These are phyloP conservation scores for Drosophila pectinifera DNA, from an alignment of 1,140 invertebrate species.

Conservation along the genomic window DNA sequence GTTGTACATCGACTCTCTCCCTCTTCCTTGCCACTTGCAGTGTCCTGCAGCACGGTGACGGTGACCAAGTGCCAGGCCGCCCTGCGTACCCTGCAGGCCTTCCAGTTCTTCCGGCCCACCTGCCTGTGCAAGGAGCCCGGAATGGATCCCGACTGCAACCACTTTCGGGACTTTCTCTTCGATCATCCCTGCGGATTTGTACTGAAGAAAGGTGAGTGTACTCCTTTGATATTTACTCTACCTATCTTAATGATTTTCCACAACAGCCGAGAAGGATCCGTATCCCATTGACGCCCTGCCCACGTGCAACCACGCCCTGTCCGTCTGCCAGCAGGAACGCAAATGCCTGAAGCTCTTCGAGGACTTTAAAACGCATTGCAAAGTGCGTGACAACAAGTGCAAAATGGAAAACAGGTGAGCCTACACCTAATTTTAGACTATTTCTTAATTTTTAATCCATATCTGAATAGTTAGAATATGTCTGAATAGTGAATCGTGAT, in stretches of 20 bases:
- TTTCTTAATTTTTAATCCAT: too few species aligned
- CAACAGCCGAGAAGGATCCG: slow-evolving; percentile 92
- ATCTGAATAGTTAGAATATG: too few species aligned
- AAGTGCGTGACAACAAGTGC: slow-evolving; percentile 92
- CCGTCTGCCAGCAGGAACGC: slow-evolving; percentile 91
- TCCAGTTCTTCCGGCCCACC: slow-evolving; percentile 95
- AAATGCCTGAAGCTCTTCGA: slow-evolving; percentile 92
- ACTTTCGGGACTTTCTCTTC: slow-evolving; percentile 95
- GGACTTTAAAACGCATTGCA: slow-evolving; percentile 94
- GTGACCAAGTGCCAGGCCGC: slow-evolving; percentile 96
- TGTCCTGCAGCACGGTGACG: slow-evolving; percentile 95
- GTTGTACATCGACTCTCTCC: slow-evolving; percentile 4
- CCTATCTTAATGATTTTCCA: not conserved
- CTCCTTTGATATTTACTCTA: rapidly evolving
- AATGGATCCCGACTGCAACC: slow-evolving; percentile 95
- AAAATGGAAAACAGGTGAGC: slow-evolving; percentile 94
- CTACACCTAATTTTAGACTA: too few species aligned
- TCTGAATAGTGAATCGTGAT: too few species aligned
- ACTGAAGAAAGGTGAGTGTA: slow-evolving; percentile 91
- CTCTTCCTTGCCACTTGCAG: slow-evolving; percentile 87
- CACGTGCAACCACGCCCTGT: slow-evolving; percentile 94
- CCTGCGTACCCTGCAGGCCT: slow-evolving; percentile 93
- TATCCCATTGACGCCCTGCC: slow-evolving; percentile 94
- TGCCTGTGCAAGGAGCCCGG: slow-evolving; percentile 95
- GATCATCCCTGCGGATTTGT: slow-evolving; percentile 96